Conservation (phyloP, 1,140 invertebrate species). For the Drosophila orosa region DNA sequence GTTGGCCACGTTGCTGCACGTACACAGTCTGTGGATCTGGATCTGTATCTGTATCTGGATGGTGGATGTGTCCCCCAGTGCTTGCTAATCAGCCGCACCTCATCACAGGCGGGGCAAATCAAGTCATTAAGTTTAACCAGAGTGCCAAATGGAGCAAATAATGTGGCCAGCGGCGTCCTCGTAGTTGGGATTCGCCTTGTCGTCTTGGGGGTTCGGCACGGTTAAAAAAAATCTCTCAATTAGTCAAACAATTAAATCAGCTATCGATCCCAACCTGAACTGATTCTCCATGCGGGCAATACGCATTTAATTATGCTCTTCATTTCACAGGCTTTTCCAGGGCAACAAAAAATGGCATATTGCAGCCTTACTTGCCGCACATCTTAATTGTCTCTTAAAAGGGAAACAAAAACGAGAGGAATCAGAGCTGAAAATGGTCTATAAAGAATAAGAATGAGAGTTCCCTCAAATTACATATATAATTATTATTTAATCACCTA, state of each 20-base stretch:
- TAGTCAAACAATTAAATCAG: conserved; percentile 84
- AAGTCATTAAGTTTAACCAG: conserved; percentile 76
- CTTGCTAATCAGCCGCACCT: conserved; percentile 74
- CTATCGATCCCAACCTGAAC: conserved; percentile 66
- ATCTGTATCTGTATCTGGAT: conserved; percentile 12
- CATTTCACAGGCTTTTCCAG: conserved; percentile 10
- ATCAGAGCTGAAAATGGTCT: neutral
- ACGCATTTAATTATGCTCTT: conserved; percentile 45
- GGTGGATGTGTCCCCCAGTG: conserved; percentile 27
- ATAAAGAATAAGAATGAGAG: neutral
- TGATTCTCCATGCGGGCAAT: conserved; percentile 52
- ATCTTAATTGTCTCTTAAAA: conserved; percentile 29
- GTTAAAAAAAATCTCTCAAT: conserved; percentile 84
- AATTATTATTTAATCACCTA: neutral
- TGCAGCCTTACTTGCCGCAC: neutral
- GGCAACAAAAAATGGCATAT: neutral
- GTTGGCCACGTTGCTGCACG: conserved; percentile 69
- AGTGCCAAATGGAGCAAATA: conserved; percentile 82
- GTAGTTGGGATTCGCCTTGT: conserved; percentile 48
- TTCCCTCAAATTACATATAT: no score
- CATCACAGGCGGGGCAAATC: conserved; percentile 70
- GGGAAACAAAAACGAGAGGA: neutral
- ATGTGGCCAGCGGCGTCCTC: conserved; percentile 48
- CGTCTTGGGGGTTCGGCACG: conserved; percentile 72
- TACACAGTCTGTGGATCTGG: conserved; percentile 39